Conservation (phyloP, 2,113 vertebrate species). For the Corythornis madagascariensis region DNA sequence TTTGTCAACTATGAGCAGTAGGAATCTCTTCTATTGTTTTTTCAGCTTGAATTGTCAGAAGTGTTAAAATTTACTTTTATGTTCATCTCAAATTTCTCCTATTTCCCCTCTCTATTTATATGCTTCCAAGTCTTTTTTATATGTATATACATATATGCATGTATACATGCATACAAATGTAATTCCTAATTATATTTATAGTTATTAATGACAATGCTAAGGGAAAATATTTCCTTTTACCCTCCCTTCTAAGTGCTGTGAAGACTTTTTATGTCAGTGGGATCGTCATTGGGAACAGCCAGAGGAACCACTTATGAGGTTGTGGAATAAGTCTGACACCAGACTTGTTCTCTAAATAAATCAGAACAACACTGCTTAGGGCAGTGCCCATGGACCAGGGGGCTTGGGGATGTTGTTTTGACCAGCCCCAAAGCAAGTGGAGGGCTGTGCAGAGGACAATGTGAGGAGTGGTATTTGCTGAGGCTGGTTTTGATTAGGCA, state of each 20-base stretch:
- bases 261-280: not conserved
- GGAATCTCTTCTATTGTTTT: conserved; percentile 32
- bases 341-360: not conserved
- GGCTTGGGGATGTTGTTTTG: accelerated
- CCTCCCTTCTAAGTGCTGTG: not conserved
- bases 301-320: not conserved
- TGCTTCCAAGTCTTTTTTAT: not conserved
- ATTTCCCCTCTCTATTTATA: not conserved
- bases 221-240: not conserved
- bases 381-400: accelerated
- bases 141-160: not conserved
- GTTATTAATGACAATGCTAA: not conserved
- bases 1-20: not conserved
- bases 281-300: not conserved
- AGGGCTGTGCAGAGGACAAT: not conserved
- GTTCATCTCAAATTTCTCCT: conserved; percentile 9
- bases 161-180: not conserved
- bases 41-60: conserved; percentile 40
- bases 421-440: accelerated
- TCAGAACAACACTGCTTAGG: accelerated
- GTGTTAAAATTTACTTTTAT: not conserved
- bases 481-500: not conserved
- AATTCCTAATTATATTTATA: not conserved
- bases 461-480: not conserved
- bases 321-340: not conserved